Conservation (phyloP, 2,113 vertebrate species). For the Reinhardtius hippoglossoides region DNA sequence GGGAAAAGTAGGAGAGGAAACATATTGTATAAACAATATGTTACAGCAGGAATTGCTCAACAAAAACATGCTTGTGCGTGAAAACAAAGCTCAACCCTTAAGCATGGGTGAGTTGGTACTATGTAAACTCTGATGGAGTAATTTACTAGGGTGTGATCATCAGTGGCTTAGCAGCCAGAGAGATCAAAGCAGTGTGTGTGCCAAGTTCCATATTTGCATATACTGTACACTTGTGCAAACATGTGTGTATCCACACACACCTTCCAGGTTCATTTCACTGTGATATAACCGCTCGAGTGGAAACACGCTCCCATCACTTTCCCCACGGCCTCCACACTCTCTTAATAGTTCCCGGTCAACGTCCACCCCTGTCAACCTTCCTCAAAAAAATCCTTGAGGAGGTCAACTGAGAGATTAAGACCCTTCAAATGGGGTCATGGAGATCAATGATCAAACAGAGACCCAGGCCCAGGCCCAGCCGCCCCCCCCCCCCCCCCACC, state of each 20-base stretch:
- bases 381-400: constrained; percentile 82
- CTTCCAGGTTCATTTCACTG: constrained; percentile 86
- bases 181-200: constrained; percentile 1
- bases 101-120: constrained; percentile 2
- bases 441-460: constrained; percentile 96
- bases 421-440: constrained; percentile 88
- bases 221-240: not conserved
- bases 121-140: constrained; percentile 19
- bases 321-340: constrained; percentile 53
- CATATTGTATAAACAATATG: too few species aligned
- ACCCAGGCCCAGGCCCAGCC: constrained; percentile 26
- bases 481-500: constrained; percentile 43
- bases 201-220: constrained; percentile 14
- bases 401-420: constrained; percentile 91
- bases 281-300: constrained; percentile 86
- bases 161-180: not conserved
- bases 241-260: constrained; percentile 31
- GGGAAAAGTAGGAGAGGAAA: too few species aligned
- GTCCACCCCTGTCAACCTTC: constrained; percentile 85
- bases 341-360: constrained; percentile 65
- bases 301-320: constrained; percentile 80
- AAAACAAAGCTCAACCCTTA: not conserved
- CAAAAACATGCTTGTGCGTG: constrained; percentile 24
- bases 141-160: not conserved
- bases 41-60: constrained; percentile 1